Evolutionary conservation across 2,797 vertebrate genomes (phyloP), one percentile per base, ranked within the genome.

Genomic region (Sebastes paucispinis): DNA sequence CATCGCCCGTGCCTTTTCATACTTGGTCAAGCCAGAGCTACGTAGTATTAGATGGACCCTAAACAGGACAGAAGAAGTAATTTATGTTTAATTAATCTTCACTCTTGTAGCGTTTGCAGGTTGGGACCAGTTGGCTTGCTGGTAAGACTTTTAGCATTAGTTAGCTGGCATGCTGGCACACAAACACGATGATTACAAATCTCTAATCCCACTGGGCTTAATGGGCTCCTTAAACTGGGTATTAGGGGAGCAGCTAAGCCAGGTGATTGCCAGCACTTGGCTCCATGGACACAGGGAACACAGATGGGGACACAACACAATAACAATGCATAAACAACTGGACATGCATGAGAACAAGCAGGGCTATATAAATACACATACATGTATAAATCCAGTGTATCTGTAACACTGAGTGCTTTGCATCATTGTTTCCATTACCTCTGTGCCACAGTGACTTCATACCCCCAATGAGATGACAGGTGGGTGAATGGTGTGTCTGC

Each of bases 161-260:
- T 69, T 82, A 81, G 73, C 74, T 77, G 81, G 79, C 87, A 86
- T 50, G 73, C 62, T 82, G 75, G 79, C 84, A 73, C 73, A 85
- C 50, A 86, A 80, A 76, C 73, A 73, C 58, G 64, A 86, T 82
- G 83, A 91, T 87, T 88, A 82, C 84, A 78, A 82, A 88, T 87
- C 75, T 87, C 57, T 91, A 89, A 93, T 94, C 90, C 90, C 34
- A 66, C 66, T 64, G 75, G 80, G 69, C 27, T 89, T 89, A 91
- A 92, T 88, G 79, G 83, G 73, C 76, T 92, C 77, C 77, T 88
- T 86, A 90, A 87, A 90, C 71, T 85, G 86, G 83, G 83, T 85
- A 81, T 92, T 89, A 90, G 77, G 74, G 79, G 78, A 77, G 69
- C 63, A 77, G 87, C 74, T 87, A 85, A 90, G 55, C 81, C 79